These are phyloP conservation scores for Stenchaetothrips biformis DNA, from an alignment of 2,888 invertebrate species.

Conservation along the genomic window DNA sequence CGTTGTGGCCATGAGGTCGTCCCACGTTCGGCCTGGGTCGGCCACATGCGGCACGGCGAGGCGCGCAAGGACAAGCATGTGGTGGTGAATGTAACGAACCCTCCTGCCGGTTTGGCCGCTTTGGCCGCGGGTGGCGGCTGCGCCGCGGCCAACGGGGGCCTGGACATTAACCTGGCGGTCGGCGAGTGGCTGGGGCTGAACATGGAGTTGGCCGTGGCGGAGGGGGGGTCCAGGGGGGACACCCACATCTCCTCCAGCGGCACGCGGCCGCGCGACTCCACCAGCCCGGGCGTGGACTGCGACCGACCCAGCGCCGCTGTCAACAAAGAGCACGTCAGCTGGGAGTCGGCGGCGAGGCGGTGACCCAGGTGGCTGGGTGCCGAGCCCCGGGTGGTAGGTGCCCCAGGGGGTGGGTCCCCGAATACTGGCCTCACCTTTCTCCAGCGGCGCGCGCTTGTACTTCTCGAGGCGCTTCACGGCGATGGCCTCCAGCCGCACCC, in stretches of 20 bases:
- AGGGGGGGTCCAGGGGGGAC: constrained; percentile 50
- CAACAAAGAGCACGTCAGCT: constrained; percentile 42
- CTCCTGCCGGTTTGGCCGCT: constrained; percentile 37
- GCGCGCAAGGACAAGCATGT: neutral
- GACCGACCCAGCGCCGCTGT: constrained; percentile 91
- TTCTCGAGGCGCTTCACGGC: constrained; percentile 96
- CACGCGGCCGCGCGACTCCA: constrained; percentile 86
- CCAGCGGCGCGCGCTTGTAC: constrained; percentile 89
- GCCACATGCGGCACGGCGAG: neutral
- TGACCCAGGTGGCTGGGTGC: too few species aligned
- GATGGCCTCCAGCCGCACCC: constrained; percentile 92
- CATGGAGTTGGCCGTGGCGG: constrained; percentile 44
- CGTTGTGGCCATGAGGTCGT: neutral
- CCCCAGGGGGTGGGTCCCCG: too few species aligned
- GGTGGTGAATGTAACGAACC: constrained; percentile 10
- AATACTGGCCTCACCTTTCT: constrained; percentile 84
- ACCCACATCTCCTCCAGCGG: constrained; percentile 84
- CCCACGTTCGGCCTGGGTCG: neutral
- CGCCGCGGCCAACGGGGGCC: constrained; percentile 36
- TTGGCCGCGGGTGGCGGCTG: constrained; percentile 35
- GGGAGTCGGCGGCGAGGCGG: too few species aligned
- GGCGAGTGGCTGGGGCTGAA: constrained; percentile 44
- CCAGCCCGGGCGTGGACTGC: constrained; percentile 91
- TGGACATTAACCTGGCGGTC: constrained; percentile 35
- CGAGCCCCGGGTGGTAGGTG: too few species aligned